Evolutionary conservation across 2,888 invertebrate genomes (phyloP).

Genomic region (Sericinus montela): DNA sequence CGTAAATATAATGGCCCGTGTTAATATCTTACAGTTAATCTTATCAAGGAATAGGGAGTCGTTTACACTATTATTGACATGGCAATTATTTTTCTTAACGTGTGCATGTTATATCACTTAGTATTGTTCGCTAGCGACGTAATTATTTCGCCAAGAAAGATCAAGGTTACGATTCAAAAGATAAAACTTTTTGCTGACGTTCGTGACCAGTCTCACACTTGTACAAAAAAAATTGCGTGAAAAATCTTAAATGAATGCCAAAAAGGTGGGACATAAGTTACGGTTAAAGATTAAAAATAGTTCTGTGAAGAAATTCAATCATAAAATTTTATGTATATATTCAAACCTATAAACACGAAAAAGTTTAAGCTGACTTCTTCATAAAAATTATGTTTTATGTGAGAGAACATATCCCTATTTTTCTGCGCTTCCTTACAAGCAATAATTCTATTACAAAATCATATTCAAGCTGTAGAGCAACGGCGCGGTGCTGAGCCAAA

Average conservation of each 20-base stretch:
- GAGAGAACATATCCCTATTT: no score
- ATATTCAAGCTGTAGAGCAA: no score
- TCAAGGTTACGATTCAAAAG: conserved; percentile 63
- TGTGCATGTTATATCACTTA: conserved; percentile 17
- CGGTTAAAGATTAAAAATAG: conserved; percentile 11
- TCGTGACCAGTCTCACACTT: conserved; percentile 67
- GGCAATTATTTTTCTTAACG: no score
- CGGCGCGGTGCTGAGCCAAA: no score
- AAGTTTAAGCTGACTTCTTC: no score
- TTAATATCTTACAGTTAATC: no score
- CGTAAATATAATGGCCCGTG: no score
- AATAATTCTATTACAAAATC: no score
- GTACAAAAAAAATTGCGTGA: conserved; percentile 58
- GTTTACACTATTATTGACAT: background rate
- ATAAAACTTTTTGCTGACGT: conserved; percentile 63
- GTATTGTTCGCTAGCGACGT: conserved; percentile 38
- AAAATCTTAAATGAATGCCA: conserved; percentile 65
- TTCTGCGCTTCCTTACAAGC: no score
- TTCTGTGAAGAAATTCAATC: conserved; percentile 9
- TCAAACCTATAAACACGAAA: no score
- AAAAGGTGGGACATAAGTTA: conserved; percentile 37
- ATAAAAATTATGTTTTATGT: no score
- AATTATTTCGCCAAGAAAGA: conserved; percentile 69
- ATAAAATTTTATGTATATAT: background rate
- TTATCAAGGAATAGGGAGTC: background rate